phyloP scores from a whole-genome alignment of 2,888 invertebrate species.

The Octonoba sinensis region DNA sequence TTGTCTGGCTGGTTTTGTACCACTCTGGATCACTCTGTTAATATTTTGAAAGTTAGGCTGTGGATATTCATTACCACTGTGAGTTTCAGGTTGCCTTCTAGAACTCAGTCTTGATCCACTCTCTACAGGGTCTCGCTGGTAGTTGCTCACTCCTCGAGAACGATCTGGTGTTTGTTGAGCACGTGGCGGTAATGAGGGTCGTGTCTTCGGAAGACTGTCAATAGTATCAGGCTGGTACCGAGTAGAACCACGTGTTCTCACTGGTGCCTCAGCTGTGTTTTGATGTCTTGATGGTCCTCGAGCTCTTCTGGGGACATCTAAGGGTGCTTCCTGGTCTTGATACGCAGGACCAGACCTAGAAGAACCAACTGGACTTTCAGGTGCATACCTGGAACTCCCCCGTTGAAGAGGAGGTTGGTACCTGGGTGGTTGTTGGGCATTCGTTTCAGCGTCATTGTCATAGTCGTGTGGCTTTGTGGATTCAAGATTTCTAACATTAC shows the following conservation, averaged over 20 bases:
- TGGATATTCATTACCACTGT: too few relatives aligned
- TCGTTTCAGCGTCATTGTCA: conserved; percentile 19
- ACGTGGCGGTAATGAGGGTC: too few relatives aligned
- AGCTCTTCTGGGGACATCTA: not conserved
- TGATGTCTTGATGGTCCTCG: conserved; percentile 16
- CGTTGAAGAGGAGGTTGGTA: conserved; percentile 49
- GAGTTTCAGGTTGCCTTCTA: conserved; percentile 26
- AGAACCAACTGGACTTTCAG: conserved; percentile 4
- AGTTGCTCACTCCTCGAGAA: conserved; percentile 3
- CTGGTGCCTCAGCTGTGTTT: not conserved
- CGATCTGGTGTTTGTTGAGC: not conserved
- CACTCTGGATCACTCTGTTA: not conserved
- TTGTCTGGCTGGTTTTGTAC: not conserved
- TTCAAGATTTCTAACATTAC: not conserved
- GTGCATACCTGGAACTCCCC: conserved; percentile 3
- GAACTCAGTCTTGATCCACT: conserved; percentile 19
- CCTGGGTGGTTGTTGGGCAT: conserved; percentile 10
- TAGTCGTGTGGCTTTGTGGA: conserved; percentile 8
- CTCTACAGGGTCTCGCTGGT: conserved; percentile 24
- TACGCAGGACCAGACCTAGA: not conserved
- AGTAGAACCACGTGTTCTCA: conserved; percentile 1
- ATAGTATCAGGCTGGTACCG: not conserved
- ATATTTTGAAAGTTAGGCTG: too few relatives aligned
- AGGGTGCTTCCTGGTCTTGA: not conserved
- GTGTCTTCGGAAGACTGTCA: not conserved